Evolutionary conservation across 2,113 vertebrate species (phyloP).

Genomic region (Manacus vitellinus): DNA sequence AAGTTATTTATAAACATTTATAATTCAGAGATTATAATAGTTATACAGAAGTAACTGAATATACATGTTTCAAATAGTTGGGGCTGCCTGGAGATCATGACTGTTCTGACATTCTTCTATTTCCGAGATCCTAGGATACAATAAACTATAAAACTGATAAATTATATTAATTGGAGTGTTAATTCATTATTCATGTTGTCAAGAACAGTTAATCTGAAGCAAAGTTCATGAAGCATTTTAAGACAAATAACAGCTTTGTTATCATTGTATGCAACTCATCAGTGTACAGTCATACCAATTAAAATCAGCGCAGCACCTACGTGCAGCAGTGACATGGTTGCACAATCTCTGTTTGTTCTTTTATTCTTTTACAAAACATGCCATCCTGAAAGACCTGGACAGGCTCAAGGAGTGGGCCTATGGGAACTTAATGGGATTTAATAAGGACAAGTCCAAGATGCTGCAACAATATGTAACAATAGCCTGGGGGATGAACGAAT

Average conservation of each 20-base stretch:
- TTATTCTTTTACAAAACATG: background rate
- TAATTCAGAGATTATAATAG: background rate
- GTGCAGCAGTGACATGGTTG: background rate
- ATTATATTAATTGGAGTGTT: background rate
- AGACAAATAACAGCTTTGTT: background rate
- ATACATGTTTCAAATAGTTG: background rate
- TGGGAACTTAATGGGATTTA: background rate
- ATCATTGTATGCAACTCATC: background rate
- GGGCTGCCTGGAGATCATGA: background rate
- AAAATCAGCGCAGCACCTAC: background rate
- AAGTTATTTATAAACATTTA: background rate
- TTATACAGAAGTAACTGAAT: background rate
- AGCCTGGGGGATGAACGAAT: background rate
- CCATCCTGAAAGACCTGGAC: background rate
- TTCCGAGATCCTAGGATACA: background rate
- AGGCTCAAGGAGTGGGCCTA: background rate
- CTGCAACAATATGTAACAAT: background rate
- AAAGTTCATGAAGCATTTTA: background rate
- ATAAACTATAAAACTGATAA: background rate
- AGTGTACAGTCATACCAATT: background rate
- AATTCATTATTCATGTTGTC: background rate
- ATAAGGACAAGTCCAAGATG: background rate
- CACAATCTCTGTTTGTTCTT: background rate
- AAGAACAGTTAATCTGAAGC: background rate
- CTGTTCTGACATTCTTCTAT: background rate